Base-by-base conservation (phyloP, 2,888 invertebrate species). In the Dryomyza anilis region DNA sequence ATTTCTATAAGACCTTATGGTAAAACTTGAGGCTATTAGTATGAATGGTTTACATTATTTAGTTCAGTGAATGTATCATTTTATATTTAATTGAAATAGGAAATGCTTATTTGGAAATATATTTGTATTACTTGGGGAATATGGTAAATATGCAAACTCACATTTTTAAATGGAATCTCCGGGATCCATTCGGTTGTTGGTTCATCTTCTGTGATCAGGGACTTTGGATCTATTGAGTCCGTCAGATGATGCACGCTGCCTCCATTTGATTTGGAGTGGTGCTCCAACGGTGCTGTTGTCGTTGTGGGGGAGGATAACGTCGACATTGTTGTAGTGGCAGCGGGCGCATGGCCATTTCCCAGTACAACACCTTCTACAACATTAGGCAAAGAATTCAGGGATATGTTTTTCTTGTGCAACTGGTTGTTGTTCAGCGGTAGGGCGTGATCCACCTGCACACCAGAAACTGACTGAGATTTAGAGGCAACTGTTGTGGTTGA, bases 121-220 rank as follows among this genome's bases (percentile, higher is more conserved):
- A 36, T 43, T 16, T 55, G 8, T 46, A 7, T 5, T 46, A n/a
- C 7, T 6, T 10, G 14, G 2, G 21, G 14, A 21, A 25, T 1
- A 21, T 48, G 48, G 23, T 1, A 10, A n/a, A 6, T 2, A 4
- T 6, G n/a, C 1, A 39, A 23, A 57, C 56, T 3, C 85, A 95
- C 95, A 84, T 94, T 94, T 85, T 92, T 91, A 80, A 95, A 95
- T 1, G 95, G 95, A 81, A 95, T 93, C 85, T 95, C 95, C 0
- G 95, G 94, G 23, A 89, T 94, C 94, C 95, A 95, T 74, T 94
- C 93, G 0, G 90, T 89, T 1, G 89, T 89, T 64, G 88, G 88
- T 73, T 93, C 93, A 45, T 94, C 94, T 27, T 94, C 93, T 1
- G 88, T 86, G 63, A 87, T 86, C 73, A 77, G 68, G 10, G 86